Evolutionary conservation across 2,797 vertebrate genomes (phyloP).

Genomic region (Myiotriccus ornatus): DNA sequence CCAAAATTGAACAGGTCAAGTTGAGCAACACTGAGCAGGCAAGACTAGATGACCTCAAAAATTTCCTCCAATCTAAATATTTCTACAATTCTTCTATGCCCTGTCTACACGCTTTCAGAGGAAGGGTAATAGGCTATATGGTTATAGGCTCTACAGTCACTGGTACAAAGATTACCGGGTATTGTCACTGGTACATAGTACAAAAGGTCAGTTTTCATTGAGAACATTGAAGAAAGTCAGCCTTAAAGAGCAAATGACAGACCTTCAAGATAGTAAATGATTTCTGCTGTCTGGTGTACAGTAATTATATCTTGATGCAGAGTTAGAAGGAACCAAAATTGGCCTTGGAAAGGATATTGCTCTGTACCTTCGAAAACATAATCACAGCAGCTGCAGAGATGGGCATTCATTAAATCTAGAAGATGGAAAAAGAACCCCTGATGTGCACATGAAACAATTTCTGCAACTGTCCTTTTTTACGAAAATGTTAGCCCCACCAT

Average conservation of each 20-base stretch:
- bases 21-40: not conserved
- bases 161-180: not conserved
- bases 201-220: not conserved
- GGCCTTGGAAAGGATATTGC: not conserved
- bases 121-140: not conserved
- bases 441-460: not conserved
- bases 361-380: not conserved
- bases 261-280: not conserved
- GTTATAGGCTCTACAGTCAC: not conserved
- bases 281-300: not conserved
- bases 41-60: not conserved
- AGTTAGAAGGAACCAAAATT: not conserved
- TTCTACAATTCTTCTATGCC: not conserved
- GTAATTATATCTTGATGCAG: not conserved
- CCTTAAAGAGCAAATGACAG: not conserved
- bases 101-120: not conserved
- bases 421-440: not conserved
- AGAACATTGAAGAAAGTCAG: not conserved
- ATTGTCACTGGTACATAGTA: not conserved
- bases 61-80: not conserved
- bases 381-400: not conserved
- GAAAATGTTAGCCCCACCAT: not conserved
- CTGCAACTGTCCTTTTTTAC: not conserved
- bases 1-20: not conserved
- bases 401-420: not conserved